These are phyloP conservation scores for Microtus richardsoni DNA, from an alignment of 2,113 vertebrate species.

Conservation along the genomic window DNA sequence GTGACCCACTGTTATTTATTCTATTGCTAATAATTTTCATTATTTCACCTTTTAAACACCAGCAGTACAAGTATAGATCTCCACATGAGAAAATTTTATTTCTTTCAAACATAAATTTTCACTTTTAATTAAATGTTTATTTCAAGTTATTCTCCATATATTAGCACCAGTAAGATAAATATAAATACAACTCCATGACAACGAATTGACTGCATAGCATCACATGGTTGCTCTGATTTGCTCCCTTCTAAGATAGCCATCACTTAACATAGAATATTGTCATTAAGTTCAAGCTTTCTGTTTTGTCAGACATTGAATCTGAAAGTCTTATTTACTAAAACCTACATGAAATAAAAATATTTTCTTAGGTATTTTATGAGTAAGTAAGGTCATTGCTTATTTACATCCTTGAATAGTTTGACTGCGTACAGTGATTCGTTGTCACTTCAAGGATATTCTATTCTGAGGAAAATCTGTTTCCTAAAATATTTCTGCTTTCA, in stretches of 20 bases:
- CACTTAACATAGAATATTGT: background rate
- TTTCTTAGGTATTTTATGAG: background rate
- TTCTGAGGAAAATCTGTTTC: background rate
- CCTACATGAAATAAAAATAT: background rate
- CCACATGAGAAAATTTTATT: constrained; percentile 5
- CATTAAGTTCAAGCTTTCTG: background rate
- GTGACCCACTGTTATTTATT: background rate
- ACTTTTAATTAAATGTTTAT: constrained; percentile 6
- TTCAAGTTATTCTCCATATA: background rate
- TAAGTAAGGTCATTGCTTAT: background rate
- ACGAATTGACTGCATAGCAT: background rate
- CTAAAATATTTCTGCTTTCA: background rate
- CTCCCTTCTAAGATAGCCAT: background rate
- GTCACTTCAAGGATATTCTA: background rate
- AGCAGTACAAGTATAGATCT: background rate
- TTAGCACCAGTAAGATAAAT: background rate
- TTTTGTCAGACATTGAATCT: background rate
- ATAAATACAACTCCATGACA: background rate
- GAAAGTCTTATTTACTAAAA: background rate
- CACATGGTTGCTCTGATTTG: background rate
- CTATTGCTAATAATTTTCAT: background rate
- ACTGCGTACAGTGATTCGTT: background rate
- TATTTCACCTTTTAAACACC: background rate
- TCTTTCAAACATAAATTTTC: background rate
- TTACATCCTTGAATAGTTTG: background rate